Evolutionary conservation across 2,888 invertebrate species (phyloP).

Genomic region (Danaus chrysippus): DNA sequence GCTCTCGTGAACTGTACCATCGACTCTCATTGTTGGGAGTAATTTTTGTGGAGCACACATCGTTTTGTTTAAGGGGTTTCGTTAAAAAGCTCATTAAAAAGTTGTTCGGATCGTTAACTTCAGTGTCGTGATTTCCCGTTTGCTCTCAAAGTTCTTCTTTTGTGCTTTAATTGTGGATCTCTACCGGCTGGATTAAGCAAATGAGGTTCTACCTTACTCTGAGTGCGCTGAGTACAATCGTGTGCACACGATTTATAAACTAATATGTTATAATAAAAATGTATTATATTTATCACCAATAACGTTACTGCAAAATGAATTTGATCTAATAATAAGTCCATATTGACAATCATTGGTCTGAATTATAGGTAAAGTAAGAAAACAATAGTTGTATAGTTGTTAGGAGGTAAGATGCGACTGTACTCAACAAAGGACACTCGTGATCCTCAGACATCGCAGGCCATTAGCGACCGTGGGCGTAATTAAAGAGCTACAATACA

Average conservation of each 20-base stretch:
- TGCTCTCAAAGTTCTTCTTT: conserved; percentile 55
- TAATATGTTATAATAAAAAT: background rate
- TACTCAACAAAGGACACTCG: conserved; percentile 60
- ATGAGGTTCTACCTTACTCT: conserved; percentile 51
- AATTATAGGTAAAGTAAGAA: no score
- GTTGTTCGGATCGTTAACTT: conserved; percentile 60
- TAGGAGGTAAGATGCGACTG: conserved; percentile 36
- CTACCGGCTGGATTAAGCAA: conserved; percentile 69
- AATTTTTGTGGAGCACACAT: no score
- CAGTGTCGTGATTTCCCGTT: conserved; percentile 65
- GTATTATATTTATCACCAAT: no score
- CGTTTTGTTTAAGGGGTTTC: conserved; percentile 12
- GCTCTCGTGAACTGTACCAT: no score
- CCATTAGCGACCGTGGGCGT: conserved; percentile 74
- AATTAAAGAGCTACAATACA: conserved; percentile 76
- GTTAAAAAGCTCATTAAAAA: conserved; percentile 68
- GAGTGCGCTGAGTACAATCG: conserved; percentile 32
- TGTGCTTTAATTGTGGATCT: conserved; percentile 70
- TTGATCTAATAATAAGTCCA: no score
- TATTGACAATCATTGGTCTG: no score
- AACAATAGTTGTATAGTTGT: no score
- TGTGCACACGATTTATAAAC: conserved; percentile 20
- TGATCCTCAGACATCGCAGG: conserved; percentile 56
- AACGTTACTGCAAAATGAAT: no score
- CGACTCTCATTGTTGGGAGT: no score